phyloP scores from a whole-genome alignment of 2,888 invertebrate genomes.

The Ophion ventricosus region DNA sequence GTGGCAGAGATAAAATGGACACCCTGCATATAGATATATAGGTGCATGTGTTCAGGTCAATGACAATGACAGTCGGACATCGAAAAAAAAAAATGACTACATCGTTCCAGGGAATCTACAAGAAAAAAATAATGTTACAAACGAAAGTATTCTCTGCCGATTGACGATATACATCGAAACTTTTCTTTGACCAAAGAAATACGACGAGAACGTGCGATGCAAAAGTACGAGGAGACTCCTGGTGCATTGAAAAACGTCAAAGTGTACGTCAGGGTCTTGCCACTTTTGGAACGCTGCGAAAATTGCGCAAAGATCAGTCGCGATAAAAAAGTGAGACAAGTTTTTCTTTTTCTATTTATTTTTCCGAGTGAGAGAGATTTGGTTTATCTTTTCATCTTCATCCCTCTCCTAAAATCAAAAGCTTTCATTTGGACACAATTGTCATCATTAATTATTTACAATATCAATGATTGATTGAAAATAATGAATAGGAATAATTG shows the following conservation, averaged over 20 bases:
- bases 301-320: slow-evolving; percentile 68
- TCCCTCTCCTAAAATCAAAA: too few relatives aligned
- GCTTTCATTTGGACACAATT: too few relatives aligned
- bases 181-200: background rate
- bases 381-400: too few relatives aligned
- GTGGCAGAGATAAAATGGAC: too few relatives aligned
- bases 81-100: slow-evolving; percentile 27
- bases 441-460: too few relatives aligned
- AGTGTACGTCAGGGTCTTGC: slow-evolving; percentile 71
- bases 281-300: slow-evolving; percentile 65
- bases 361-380: too few relatives aligned
- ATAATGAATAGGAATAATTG: too few relatives aligned
- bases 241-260: slow-evolving; percentile 66
- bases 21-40: background rate
- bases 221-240: slow-evolving; percentile 51
- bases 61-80: slow-evolving; percentile 23
- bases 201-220: slow-evolving; percentile 44
- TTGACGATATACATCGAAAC: background rate
- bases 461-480: too few relatives aligned
- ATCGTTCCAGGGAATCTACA: slow-evolving; percentile 8
- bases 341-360: background rate
- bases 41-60: slow-evolving; percentile 16
- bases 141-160: slow-evolving; percentile 14
- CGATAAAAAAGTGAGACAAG: slow-evolving; percentile 66
- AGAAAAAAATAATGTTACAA: slow-evolving; percentile 12